A percentile compares a stretch with the other conserved stretches of the same genome.
These are phyloP conservation scores for Agelas oroides DNA, from an alignment of 37 sponge, comb jelly and placozoan species.

Conservation along the genomic window DNA sequence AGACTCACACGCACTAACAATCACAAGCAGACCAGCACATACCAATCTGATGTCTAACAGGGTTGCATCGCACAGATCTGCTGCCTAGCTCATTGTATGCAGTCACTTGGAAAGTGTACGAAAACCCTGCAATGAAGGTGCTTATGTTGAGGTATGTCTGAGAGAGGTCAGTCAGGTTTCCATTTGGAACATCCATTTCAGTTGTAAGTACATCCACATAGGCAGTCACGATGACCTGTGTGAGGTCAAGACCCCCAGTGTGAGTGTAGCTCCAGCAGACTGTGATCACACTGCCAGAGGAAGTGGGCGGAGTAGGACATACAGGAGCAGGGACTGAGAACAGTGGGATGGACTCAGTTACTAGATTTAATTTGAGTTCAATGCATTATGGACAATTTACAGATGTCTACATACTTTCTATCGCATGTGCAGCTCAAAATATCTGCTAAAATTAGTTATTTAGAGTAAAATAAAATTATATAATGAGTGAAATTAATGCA, in stretches of 20 bases:
- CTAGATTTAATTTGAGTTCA: too few relatives aligned
- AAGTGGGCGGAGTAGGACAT: neutral
- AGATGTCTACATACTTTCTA: too few relatives aligned
- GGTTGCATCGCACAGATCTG: neutral
- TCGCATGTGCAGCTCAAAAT: too few relatives aligned
- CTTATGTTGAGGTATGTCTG: neutral
- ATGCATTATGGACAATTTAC: too few relatives aligned
- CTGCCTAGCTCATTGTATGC: neutral
- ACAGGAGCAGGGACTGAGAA: too few relatives aligned
- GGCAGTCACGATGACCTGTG: neutral
- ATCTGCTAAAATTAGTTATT: too few relatives aligned
- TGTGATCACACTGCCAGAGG: neutral
- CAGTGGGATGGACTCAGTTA: too few relatives aligned
- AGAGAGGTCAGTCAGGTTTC: too few relatives aligned
- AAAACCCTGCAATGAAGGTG: neutral
- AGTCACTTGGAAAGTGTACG: neutral
- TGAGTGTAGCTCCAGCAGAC: constrained; percentile 19
- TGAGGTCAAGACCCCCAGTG: constrained; percentile 34
- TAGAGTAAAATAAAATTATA: too few relatives aligned
- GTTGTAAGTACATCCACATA: neutral
- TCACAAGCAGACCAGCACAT: neutral
- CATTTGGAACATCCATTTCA: neutral
- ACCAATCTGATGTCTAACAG: constrained; percentile 15
- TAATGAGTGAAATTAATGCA: too few relatives aligned
- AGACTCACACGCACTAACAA: too few relatives aligned